Conservation (phyloP, 1,140 invertebrate genomes). For the Bombus terrestris region DNA sequence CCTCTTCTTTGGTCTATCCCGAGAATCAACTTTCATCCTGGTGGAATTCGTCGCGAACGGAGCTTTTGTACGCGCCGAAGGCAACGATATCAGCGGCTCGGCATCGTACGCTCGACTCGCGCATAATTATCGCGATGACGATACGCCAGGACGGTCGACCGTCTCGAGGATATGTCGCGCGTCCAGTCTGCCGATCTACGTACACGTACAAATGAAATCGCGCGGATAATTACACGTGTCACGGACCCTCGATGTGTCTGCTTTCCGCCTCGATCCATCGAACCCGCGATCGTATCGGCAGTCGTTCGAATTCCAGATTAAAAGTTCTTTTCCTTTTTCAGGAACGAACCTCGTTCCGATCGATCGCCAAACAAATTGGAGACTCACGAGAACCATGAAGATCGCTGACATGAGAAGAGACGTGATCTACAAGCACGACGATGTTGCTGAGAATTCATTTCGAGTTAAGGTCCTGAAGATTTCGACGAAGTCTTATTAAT, state of each 20-base stretch:
- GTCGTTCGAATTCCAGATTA: slow-evolving; percentile 42
- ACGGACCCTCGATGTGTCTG: slow-evolving; percentile 25
- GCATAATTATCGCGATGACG: slow-evolving; percentile 66
- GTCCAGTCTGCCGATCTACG: slow-evolving; percentile 46
- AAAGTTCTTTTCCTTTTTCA: not conserved
- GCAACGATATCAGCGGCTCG: slow-evolving; percentile 49
- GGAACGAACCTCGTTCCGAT: not conserved
- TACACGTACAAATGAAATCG: slow-evolving; percentile 49
- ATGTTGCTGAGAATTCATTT: not conserved
- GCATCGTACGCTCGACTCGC: slow-evolving; percentile 30
- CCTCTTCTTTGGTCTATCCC: not conserved
- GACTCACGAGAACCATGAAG: not conserved
- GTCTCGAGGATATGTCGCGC: slow-evolving; percentile 22
- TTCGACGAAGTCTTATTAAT: not conserved
- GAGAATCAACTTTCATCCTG: slow-evolving; percentile 14
- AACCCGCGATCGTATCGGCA: slow-evolving; percentile 18
- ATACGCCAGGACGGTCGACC: slow-evolving; percentile 15
- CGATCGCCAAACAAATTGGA: slow-evolving; percentile 32
- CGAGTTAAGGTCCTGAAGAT: rapidly evolving
- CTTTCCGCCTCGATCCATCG: slow-evolving; percentile 5
- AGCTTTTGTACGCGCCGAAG: slow-evolving; percentile 31
- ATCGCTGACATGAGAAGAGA: not conserved
- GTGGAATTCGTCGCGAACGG: slow-evolving; percentile 29
- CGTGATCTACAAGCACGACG: too few species aligned
- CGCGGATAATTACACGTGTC: slow-evolving; percentile 60